Conservation (phyloP, 30 jellyfish, hydroid and myxozoan species). For the Haliclystus octoradiatus region DNA sequence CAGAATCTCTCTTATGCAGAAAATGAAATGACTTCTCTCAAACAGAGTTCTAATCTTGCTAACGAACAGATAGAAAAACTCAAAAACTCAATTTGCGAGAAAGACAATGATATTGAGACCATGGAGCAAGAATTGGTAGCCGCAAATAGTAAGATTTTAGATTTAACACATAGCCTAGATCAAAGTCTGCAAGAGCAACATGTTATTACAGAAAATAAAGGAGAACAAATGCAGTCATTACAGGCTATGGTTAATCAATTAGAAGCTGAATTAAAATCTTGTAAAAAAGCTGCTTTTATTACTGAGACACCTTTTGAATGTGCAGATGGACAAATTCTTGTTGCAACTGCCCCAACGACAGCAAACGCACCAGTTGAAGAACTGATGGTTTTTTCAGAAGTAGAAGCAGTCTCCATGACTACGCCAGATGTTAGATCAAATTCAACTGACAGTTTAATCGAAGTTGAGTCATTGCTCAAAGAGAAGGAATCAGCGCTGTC, state of each 20-base stretch:
- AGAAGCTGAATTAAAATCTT: not conserved
- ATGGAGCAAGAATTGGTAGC: not conserved
- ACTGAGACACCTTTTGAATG: conserved; percentile 15
- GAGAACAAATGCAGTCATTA: not conserved
- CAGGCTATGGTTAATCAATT: not conserved
- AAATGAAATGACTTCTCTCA: not conserved
- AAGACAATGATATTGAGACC: conserved; percentile 5
- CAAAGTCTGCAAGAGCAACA: not conserved
- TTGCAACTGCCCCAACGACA: not conserved
- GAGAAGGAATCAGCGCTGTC: conserved; percentile 8
- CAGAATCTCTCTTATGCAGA: not conserved
- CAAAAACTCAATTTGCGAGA: not conserved
- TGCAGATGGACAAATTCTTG: conserved; percentile 2
- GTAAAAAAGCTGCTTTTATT: not conserved
- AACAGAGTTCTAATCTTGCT: not conserved
- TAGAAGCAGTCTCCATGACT: conserved; percentile 1
- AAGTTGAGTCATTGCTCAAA: not conserved
- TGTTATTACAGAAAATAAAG: not conserved
- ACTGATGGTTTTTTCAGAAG: conserved; percentile 6
- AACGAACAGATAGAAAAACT: conserved; percentile 4
- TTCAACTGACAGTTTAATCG: not conserved
- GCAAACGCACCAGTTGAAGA: conserved; percentile 6
- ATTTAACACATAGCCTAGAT: not conserved
- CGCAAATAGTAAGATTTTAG: not conserved
- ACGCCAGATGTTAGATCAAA: conserved; percentile 5